Evolutionary conservation across 2,888 invertebrate species (phyloP).

Genomic region (Brenthis daphne): DNA sequence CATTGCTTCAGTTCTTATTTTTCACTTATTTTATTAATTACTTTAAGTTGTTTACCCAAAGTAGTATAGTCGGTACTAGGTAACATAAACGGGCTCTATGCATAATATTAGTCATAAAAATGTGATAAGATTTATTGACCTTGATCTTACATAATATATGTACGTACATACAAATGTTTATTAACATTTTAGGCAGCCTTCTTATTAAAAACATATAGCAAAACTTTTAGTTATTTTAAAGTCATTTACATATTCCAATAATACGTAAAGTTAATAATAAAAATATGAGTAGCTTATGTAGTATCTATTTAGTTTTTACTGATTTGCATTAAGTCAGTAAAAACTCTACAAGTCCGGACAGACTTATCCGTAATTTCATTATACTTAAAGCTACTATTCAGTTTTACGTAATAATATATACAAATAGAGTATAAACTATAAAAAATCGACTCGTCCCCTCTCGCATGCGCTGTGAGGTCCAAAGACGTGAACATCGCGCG

Average conservation of each 20-base stretch:
- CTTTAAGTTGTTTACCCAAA: neutral
- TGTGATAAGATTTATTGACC: neutral
- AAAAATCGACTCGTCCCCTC: conserved; percentile 34
- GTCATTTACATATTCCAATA: no score
- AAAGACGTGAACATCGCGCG: conserved; percentile 53
- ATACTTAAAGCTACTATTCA: conserved; percentile 29
- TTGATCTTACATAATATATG: neutral
- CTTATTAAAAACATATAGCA: no score
- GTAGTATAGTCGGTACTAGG: no score
- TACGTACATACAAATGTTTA: neutral
- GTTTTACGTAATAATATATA: conserved; percentile 35
- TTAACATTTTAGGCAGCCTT: neutral
- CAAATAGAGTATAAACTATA: conserved; percentile 23
- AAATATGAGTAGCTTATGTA: no score
- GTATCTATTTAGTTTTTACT: neutral
- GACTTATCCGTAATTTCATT: conserved; percentile 33
- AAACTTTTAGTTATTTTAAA: no score
- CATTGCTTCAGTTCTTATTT: conserved; percentile 1
- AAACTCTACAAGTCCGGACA: conserved; percentile 17
- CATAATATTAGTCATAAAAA: neutral
- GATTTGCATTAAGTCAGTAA: neutral
- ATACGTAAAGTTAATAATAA: no score
- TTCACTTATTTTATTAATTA: neutral
- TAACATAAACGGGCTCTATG: no score
- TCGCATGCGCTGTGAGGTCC: conserved; percentile 59